These are phyloP conservation scores for Malurus leucopterus DNA, from an alignment of 2,797 vertebrate genomes.

Conservation along the genomic window DNA sequence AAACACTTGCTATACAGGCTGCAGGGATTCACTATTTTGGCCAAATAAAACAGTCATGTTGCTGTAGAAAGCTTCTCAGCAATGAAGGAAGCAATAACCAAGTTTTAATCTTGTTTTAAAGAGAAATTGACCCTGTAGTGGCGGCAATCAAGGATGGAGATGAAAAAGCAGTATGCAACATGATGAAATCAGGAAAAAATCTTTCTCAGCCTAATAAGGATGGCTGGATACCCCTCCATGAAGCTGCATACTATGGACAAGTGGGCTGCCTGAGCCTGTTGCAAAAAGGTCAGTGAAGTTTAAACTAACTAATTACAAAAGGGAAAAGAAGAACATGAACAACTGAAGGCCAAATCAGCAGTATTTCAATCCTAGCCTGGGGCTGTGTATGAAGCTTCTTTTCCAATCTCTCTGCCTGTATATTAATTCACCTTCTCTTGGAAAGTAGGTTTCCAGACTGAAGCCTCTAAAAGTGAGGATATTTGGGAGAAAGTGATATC, in stretches of 20 bases:
- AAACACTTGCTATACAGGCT: neutral
- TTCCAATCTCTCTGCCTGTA: neutral
- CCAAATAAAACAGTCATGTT: neutral
- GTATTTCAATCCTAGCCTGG: neutral
- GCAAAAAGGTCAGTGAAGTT: constrained; percentile 79
- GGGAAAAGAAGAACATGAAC: neutral
- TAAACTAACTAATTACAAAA: neutral
- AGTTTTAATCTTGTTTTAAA: constrained; percentile 62
- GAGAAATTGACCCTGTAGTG: constrained; percentile 79
- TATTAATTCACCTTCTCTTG: neutral
- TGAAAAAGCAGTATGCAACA: constrained; percentile 72
- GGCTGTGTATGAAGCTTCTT: neutral
- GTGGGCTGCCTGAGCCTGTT: constrained; percentile 79
- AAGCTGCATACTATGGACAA: constrained; percentile 87
- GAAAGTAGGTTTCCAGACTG: neutral
- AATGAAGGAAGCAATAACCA: constrained; percentile 11
- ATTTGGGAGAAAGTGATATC: neutral
- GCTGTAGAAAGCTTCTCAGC: neutral
- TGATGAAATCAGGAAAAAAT: constrained; percentile 75
- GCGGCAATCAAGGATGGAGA: constrained; percentile 83
- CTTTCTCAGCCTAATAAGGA: constrained; percentile 83
- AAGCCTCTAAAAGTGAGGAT: neutral
- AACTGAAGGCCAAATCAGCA: neutral
- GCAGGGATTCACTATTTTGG: neutral
- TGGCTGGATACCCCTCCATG: constrained; percentile 90